Evolutionary conservation across 2,888 invertebrate genomes (phyloP).

Genomic region (Macropis europaea): DNA sequence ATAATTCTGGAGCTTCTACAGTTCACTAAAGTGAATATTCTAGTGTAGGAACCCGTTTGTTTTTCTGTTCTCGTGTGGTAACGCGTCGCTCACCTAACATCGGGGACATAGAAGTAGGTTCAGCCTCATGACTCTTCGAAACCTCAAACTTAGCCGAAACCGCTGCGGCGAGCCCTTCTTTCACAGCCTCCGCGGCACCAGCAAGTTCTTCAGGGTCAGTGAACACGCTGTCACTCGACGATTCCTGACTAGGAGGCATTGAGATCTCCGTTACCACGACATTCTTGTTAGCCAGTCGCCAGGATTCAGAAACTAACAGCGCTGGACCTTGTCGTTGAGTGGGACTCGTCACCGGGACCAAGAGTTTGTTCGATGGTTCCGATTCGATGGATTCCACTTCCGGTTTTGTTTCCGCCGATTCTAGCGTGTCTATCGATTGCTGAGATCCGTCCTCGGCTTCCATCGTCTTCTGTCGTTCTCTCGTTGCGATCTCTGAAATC

Average conservation of each 20-base stretch:
- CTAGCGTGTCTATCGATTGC: neutral
- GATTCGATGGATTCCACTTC: neutral
- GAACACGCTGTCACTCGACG: constrained; percentile 88
- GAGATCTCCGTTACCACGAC: constrained; percentile 70
- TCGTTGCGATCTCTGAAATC: rapidly evolving
- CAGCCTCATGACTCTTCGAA: neutral
- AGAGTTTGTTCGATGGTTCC: constrained; percentile 21
- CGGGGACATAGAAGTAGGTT: neutral
- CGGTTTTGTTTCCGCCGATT: neutral
- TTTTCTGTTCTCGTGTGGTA: neutral
- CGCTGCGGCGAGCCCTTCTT: neutral
- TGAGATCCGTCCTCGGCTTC: neutral
- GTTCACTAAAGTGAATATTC: too few species aligned
- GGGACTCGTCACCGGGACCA: constrained; percentile 52
- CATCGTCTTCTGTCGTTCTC: neutral
- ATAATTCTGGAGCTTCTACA: too few species aligned
- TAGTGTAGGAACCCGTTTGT: too few species aligned
- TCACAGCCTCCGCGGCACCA: neutral
- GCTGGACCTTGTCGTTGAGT: constrained; percentile 35
- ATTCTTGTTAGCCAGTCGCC: constrained; percentile 76
- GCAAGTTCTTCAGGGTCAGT: constrained; percentile 83
- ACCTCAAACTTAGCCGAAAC: neutral
- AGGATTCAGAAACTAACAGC: constrained; percentile 78
- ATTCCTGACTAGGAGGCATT: constrained; percentile 81
- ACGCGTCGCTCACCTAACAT: constrained; percentile 10